Conservation (phyloP, 2,888 invertebrate species). For the Rhagophthalmus giganteus region DNA sequence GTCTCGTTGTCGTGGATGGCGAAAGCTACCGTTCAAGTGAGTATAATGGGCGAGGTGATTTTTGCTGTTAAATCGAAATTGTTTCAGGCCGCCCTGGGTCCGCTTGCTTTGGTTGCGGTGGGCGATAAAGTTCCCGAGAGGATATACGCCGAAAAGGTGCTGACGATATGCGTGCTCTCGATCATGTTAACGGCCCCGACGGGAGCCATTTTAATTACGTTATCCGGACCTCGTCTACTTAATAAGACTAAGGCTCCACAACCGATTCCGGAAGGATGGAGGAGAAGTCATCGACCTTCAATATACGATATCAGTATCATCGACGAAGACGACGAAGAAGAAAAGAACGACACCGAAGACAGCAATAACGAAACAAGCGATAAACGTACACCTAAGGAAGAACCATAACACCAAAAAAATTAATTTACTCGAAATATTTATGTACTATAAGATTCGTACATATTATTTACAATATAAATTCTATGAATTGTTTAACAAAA, state of each 20-base stretch:
- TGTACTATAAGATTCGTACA: too few species aligned
- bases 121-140: slow-evolving; percentile 55
- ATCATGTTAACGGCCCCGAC: slow-evolving; percentile 83
- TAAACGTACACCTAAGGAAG: slow-evolving; percentile 1
- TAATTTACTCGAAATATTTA: too few species aligned
- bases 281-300: slow-evolving; percentile 78
- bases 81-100: slow-evolving; percentile 76
- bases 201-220: slow-evolving; percentile 79
- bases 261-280: slow-evolving; percentile 74
- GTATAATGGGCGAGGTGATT: slow-evolving; percentile 2
- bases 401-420: background rate
- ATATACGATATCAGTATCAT: slow-evolving; percentile 86
- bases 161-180: slow-evolving; percentile 78
- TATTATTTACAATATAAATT: background rate
- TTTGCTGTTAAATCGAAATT: background rate
- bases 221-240: slow-evolving; percentile 76
- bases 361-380: slow-evolving; percentile 8
- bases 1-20: slow-evolving; percentile 92
- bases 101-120: slow-evolving; percentile 73
- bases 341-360: slow-evolving; percentile 1
- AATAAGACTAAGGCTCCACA: slow-evolving; percentile 76
- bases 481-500: background rate
- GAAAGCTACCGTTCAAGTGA: slow-evolving; percentile 95
- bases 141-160: slow-evolving; percentile 68
- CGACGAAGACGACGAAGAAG: slow-evolving; percentile 72